Evolutionary conservation across 2,797 vertebrate species (phyloP), one percentile per base, ranked within the genome.

Genomic region (Parauchenoglanis ngamensis): DNA sequence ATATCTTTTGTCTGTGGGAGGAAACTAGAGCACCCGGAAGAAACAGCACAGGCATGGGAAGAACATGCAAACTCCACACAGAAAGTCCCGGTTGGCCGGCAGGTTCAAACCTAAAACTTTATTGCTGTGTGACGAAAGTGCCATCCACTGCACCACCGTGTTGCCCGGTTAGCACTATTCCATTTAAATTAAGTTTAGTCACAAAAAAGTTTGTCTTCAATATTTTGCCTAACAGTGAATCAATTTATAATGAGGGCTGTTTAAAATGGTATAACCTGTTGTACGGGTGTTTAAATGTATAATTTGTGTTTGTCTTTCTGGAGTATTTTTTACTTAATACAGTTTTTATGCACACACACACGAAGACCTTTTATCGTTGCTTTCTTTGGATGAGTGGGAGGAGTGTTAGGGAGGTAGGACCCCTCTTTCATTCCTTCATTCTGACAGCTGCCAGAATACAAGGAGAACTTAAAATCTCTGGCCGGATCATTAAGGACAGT

Each of bases 401-500:
- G 17, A 4, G 31, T 57, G 52, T 78, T 57, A 79, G 17, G 54
- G 54, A 57, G 25, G 11, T 54, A n/a, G 46, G 63, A 54, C 65
- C 19, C 0, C 0, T 68, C 17, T 54, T 25, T 83, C 81, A 68
- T 31, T 83, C n/a, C 46, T 83, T 83, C 46, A 68, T 54, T 83
- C 63, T 68, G 63, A 56, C 49, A 70, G n/a, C 46, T 54, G 65
- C 63, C 81, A 83, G 17, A 68, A 83, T 68, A 52, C 46, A 83
- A 63, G 46, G 35, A 15, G 11, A 35, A 35, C 49, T 83, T 82
- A 21, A 59, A 67, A 31, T 67, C n/a, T 52, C 61, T 70, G 63
- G 65, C 63, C 63, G 4, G 63, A 83, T 68, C 81, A 83, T 83
- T 83, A 68, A 83, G 63, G 31, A 52, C 17, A 21, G 46, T 82